Base-by-base conservation (phyloP, 2,888 invertebrate species). In the Lucinisca nassula region DNA sequence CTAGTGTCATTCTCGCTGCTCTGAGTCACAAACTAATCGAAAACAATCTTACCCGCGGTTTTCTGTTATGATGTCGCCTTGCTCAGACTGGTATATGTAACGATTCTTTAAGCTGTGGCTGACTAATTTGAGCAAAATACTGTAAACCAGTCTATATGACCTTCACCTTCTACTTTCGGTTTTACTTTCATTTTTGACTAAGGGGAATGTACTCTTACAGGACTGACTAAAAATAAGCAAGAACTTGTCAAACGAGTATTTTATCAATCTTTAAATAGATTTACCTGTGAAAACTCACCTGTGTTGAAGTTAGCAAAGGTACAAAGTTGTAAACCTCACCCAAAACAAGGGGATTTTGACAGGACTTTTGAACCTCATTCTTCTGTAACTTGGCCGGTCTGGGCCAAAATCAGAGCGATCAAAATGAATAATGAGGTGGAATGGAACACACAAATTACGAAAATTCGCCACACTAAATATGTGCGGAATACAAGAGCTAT, bases 401-500 rank as follows among this genome's bases (percentile, higher is more conserved):
- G 67, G 35, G 67, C 67, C 67, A 35, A 30, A 78, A 35, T 32
- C 32, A 45, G 24, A 24, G 49, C 1, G 32, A 30, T 81, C 72
- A 92, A 73, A 38, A 93, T 92, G 92, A 90, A 93, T 72, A 89
- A 87, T 30, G 94, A 95, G 82, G 88, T 89, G 49, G 93, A 93
- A 58, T 93, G 92, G 79, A 89, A 92, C 77, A 92, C 93, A n/a
- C 94, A 94, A 72, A 90, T 94, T 79, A 94, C 93, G 8, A 93
- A 93, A 81, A 90, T 94, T 58, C 92, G 94, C 74, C 95, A 96
- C 90, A 92, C 92, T 30, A 95, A 95, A 78, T 97, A 97, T 90
- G 94, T 95, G 4, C 90, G 96, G 49, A 96, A 97, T 93, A 96
- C 96, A 74, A 93, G 96, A 83, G 99, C 99, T 76, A 98, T 99